phyloP scores from a whole-genome alignment of 2,797 vertebrate species.

The Cichlasoma orientale region DNA sequence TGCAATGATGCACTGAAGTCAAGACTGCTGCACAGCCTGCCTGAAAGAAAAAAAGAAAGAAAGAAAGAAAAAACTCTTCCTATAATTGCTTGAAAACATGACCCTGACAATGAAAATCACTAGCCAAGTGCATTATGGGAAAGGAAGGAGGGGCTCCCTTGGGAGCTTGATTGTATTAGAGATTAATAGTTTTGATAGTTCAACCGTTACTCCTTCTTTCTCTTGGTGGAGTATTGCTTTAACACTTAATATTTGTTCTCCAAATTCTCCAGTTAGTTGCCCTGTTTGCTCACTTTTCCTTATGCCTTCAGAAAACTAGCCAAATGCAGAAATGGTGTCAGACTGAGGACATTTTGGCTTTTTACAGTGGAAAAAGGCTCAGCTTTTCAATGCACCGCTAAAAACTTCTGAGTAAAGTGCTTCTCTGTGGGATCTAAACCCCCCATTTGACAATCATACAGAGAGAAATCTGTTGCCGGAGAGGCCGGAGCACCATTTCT shows the following conservation, averaged over 20 bases:
- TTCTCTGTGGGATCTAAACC: slow-evolving; percentile 13
- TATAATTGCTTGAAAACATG: neutral
- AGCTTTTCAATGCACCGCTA: slow-evolving; percentile 1
- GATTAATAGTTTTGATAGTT: neutral
- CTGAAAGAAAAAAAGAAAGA: neutral
- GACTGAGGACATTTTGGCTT: neutral
- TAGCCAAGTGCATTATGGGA: neutral
- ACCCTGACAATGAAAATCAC: neutral
- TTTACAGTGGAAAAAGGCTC: neutral
- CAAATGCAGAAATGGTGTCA: neutral
- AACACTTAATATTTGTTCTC: neutral
- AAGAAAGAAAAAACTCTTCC: neutral
- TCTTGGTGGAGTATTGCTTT: neutral
- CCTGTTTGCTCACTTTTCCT: slow-evolving; percentile 1
- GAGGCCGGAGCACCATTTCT: slow-evolving; percentile 18
- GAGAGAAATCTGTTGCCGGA: slow-evolving; percentile 10
- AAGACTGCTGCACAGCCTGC: neutral
- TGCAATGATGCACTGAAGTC: neutral
- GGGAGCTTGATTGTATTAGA: neutral
- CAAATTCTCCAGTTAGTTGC: neutral
- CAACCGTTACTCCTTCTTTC: neutral
- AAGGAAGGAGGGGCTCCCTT: neutral
- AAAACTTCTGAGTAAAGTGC: neutral
- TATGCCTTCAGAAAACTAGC: neutral
- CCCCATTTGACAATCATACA: slow-evolving; percentile 1